These are phyloP conservation scores for Conopomorpha cramerella DNA, from an alignment of 1,140 invertebrate genomes.

Conservation along the genomic window DNA sequence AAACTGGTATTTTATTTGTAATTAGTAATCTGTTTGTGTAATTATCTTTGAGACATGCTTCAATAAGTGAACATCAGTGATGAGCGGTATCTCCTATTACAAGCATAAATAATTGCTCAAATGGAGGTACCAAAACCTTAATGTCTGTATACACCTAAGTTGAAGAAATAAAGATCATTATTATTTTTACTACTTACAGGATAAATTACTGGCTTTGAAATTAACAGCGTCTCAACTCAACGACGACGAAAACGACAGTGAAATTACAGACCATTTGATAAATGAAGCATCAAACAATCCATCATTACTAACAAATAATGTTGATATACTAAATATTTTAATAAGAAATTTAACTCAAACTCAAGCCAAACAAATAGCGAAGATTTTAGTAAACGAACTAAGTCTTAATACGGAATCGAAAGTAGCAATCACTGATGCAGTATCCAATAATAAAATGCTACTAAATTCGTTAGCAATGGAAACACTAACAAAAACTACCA, in stretches of 20 bases:
- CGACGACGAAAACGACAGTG: conserved; percentile 6
- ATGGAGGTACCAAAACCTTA: too few relatives aligned
- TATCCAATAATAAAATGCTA: conserved; percentile 22
- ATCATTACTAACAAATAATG: conserved; percentile 11
- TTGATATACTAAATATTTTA: conserved; percentile 22
- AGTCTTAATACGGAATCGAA: conserved; percentile 11
- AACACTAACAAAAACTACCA: neutral
- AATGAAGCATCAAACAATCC: conserved; percentile 14
- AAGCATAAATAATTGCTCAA: too few relatives aligned
- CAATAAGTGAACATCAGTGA: too few relatives aligned
- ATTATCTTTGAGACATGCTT: too few relatives aligned
- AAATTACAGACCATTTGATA: conserved; percentile 25
- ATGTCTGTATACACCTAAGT: too few relatives aligned
- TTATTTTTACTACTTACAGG: conserved; percentile 19
- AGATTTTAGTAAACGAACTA: conserved; percentile 23
- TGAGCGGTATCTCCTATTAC: too few relatives aligned
- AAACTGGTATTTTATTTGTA: too few relatives aligned
- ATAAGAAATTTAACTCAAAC: conserved; percentile 22
- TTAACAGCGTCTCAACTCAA: conserved; percentile 18
- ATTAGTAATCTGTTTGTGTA: too few relatives aligned
- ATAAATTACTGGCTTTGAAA: conserved; percentile 30
- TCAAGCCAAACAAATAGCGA: conserved; percentile 29
- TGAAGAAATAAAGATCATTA: too few relatives aligned
- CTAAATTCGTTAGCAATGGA: conserved; percentile 12
- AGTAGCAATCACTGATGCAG: conserved; percentile 15